Evolutionary conservation across 1,140 invertebrate genomes (phyloP).

Genomic region (Macrosteles quadrilineatus): DNA sequence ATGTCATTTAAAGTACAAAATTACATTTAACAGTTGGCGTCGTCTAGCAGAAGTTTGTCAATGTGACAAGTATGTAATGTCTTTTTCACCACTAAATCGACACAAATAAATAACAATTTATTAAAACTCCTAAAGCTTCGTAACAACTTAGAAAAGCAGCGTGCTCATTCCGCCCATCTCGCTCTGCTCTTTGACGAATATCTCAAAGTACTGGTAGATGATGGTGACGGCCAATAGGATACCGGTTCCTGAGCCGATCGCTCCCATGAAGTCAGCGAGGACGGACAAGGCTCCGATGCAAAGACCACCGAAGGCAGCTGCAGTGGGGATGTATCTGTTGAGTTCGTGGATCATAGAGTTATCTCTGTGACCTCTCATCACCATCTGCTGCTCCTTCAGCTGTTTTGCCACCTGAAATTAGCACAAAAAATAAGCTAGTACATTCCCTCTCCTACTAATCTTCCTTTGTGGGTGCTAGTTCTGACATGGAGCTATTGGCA

Average conservation of each 20-base stretch:
- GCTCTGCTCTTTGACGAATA: constrained; percentile 99
- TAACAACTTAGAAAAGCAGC: constrained; percentile 80
- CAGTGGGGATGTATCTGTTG: constrained; percentile 99
- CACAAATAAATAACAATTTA: constrained; percentile 11
- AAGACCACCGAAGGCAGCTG: constrained; percentile 97
- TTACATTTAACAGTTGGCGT: background rate
- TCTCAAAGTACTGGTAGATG: constrained; percentile 99
- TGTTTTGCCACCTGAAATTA: constrained; percentile 96
- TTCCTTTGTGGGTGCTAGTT: too few relatives aligned
- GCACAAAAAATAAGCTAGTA: too few relatives aligned
- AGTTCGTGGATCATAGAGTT: constrained; percentile 99
- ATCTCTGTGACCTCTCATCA: constrained; percentile 98
- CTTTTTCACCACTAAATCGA: constrained; percentile 15
- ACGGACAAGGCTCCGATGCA: constrained; percentile 99
- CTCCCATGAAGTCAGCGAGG: constrained; percentile 96
- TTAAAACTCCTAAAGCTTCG: background rate
- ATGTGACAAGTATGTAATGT: constrained; percentile 25
- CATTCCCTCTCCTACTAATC: too few relatives aligned
- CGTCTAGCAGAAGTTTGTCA: background rate
- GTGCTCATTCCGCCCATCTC: constrained; percentile 99
- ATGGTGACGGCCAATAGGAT: constrained; percentile 99
- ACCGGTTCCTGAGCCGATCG: constrained; percentile 98
- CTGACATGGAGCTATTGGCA: too few relatives aligned
- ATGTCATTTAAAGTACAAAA: constrained; percentile 18
- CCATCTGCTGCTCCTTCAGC: constrained; percentile 99